Percentiles rank a stretch among this genome's conserved stretches.
phyloP scores from a whole-genome alignment of 2,113 vertebrate species.

The Agapornis roseicollis region DNA sequence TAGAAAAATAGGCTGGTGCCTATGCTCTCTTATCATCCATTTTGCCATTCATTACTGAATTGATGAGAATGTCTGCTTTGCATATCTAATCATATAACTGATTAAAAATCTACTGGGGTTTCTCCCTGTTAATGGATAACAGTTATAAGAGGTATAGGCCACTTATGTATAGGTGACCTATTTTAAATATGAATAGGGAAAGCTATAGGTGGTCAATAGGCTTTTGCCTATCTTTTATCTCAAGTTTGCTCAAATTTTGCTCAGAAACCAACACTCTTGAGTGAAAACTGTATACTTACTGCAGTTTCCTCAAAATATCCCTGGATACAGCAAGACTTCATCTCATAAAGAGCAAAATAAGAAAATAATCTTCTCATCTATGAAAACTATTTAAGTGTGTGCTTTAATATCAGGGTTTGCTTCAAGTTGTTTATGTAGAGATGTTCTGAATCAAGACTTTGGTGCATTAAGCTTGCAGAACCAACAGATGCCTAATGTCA shows the following conservation, averaged over 20 bases:
- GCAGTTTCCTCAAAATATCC: background rate
- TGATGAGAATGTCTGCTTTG: constrained; percentile 48
- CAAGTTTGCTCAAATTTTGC: background rate
- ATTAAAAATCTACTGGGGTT: background rate
- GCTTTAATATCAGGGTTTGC: background rate
- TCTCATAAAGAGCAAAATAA: background rate
- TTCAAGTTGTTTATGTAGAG: background rate
- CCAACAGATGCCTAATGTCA: background rate
- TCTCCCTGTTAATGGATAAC: background rate
- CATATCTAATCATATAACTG: constrained; percentile 45
- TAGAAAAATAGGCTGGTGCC: constrained; percentile 52
- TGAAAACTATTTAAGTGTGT: background rate
- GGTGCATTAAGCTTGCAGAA: background rate
- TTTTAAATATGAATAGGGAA: background rate
- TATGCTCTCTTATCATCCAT: constrained; percentile 31
- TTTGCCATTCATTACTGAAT: constrained; percentile 40
- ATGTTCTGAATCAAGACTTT: background rate
- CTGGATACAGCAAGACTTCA: background rate
- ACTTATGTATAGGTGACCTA: background rate
- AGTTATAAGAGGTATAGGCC: background rate
- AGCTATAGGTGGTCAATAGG: background rate
- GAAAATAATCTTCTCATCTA: background rate
- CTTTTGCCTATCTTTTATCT: background rate
- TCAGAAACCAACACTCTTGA: background rate
- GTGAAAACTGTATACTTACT: background rate